Percentiles rank a stretch among this genome's conserved stretches.
Conservation (phyloP, 2,797 vertebrate genomes). For the Myotis planiceps region DNA sequence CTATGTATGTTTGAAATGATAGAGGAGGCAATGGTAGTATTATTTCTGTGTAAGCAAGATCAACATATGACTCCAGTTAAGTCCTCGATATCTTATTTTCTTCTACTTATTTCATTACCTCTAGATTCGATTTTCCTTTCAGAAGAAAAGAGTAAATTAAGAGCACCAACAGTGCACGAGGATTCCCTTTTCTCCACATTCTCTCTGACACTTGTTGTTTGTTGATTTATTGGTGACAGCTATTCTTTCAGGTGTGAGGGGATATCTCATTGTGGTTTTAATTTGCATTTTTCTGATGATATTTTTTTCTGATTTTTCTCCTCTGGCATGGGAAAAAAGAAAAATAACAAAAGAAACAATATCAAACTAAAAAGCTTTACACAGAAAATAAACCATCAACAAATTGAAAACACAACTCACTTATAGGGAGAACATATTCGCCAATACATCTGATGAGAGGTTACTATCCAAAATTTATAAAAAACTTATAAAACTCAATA, state of each 20-base stretch:
- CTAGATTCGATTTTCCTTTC: background rate
- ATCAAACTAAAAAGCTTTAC: background rate
- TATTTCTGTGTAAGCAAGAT: slow-evolving; percentile 2
- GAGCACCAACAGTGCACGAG: background rate
- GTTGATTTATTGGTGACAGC: background rate
- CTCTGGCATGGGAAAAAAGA: background rate
- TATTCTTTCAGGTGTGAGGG: background rate
- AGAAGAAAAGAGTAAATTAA: background rate
- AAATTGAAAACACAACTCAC: background rate
- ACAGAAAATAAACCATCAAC: background rate
- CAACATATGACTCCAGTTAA: background rate
- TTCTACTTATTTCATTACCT: background rate
- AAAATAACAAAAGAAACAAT: background rate
- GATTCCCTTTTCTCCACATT: background rate
- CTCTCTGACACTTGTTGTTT: background rate
- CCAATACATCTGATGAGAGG: background rate
- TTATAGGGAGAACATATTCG: background rate
- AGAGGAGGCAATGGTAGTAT: background rate
- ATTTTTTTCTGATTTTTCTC: background rate
- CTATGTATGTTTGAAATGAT: background rate
- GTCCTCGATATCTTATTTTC: background rate
- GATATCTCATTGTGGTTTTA: background rate
- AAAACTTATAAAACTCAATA: background rate
- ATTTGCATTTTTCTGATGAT: background rate
- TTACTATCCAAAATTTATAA: background rate